These are phyloP conservation scores for Mycteria americana DNA, from an alignment of 2,797 vertebrate genomes.

Conservation along the genomic window DNA sequence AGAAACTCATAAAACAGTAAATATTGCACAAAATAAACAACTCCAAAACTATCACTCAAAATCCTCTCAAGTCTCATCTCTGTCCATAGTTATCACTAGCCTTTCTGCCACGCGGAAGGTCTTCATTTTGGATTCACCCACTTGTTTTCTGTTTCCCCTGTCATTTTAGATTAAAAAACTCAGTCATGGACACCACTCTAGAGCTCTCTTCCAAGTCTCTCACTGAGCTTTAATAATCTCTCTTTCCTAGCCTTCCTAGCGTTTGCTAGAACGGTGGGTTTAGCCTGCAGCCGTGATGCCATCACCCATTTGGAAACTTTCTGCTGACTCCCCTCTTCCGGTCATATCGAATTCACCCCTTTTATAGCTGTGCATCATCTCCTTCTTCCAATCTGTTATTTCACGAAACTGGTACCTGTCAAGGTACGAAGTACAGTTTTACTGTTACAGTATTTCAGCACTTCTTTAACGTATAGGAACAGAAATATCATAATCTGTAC, in stretches of 20 bases:
- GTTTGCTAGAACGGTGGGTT: background rate
- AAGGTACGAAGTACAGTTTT: background rate
- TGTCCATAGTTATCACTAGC: background rate
- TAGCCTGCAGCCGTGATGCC: background rate
- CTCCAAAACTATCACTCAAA: background rate
- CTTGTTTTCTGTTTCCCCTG: background rate
- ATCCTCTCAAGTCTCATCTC: background rate
- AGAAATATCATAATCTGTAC: background rate
- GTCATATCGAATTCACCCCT: background rate
- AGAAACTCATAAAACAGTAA: background rate
- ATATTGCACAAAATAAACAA: background rate
- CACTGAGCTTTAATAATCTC: background rate
- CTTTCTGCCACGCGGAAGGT: background rate
- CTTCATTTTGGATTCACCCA: background rate
- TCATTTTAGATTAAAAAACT: background rate
- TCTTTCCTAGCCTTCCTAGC: background rate
- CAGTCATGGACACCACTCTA: background rate
- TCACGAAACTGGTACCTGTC: background rate
- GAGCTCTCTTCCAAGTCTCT: background rate
- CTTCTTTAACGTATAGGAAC: background rate
- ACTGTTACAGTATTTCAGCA: background rate
- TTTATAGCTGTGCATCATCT: background rate
- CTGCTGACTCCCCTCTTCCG: background rate
- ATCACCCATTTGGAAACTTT: background rate
- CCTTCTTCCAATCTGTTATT: background rate